Percentiles rank a stretch among this genome's conserved stretches.
Conservation (phyloP, 2,797 vertebrate genomes). For the Intellagama lesueurii region DNA sequence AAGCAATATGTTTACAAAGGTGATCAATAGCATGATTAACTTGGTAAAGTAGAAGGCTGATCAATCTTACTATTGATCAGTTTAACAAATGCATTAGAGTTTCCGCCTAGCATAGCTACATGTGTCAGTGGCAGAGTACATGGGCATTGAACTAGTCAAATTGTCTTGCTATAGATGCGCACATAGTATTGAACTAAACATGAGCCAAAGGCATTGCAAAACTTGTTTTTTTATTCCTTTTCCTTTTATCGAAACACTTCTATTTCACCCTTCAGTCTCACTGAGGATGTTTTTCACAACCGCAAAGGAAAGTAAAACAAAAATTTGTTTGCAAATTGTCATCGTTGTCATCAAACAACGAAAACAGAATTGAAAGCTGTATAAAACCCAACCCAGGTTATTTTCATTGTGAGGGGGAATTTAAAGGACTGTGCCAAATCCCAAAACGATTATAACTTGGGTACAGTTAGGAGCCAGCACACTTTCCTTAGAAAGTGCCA, state of each 20-base stretch:
- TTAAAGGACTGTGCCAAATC: neutral
- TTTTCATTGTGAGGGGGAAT: neutral
- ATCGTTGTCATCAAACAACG: neutral
- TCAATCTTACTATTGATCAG: conserved; percentile 80
- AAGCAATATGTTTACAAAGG: conserved; percentile 63
- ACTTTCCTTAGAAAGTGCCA: neutral
- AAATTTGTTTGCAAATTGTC: neutral
- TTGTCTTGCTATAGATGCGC: conserved; percentile 54
- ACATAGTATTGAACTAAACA: conserved; percentile 31
- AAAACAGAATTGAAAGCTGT: neutral
- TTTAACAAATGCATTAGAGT: conserved; percentile 70
- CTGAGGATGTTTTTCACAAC: neutral
- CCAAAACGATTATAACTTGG: neutral
- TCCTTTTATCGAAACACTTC: neutral
- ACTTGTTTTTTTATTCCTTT: no score
- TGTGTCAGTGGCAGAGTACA: conserved; percentile 57
- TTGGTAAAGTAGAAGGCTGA: conserved; percentile 66
- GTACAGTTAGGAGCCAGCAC: neutral
- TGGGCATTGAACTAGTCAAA: conserved; percentile 59
- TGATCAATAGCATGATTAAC: conserved; percentile 80
- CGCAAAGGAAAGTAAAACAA: neutral
- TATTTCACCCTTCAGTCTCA: neutral
- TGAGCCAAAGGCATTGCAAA: conserved; percentile 48
- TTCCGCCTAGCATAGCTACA: conserved; percentile 47
- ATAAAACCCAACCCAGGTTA: neutral